Base-by-base conservation (phyloP, 2,888 invertebrate genomes). In the Bruchidius siliquastri region DNA sequence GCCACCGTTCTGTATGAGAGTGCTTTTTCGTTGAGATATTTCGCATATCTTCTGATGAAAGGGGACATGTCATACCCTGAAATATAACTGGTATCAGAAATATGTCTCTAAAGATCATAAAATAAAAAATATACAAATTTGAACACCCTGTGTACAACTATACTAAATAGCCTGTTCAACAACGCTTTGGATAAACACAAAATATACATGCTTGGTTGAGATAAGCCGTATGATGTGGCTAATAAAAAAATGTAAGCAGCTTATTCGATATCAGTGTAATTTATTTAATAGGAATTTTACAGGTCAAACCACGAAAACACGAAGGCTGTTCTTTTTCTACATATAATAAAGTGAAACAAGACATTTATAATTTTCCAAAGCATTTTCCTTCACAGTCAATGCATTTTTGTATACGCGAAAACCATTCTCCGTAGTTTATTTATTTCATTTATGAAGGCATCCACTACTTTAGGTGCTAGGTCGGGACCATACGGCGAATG, bases 21-120 rank as follows among this genome's bases (percentile, higher is more conserved):
- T 72, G 98, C 97, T 89, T 99, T 99, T 89, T 98, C 98, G 87
- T 98, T 98, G 86, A 99, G 91, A 90, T 99, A 99, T 89, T 96
- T 97, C 85, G 98, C 96, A 89, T 99, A 99, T 83, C 97, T 92
- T 86, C 98, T 91, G 86, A 99, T 98, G 88, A 97, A 99, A 81
- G 97, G 97, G 73, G 98, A 98, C 98, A 99, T 81, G 70, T 81
- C 81, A 74, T 79, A 82, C 69, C 82, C 82, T 82, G 77, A 70
- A 81, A 80, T 6, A 49, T 49, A 13, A 49, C 73, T 69, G 3
- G 13, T 49, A 71, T n/a, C 70, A 74, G 72, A 30, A 68, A 21
- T 70, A 8, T 26, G 26, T 8, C 26, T 4, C 3, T 26, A 26
- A 2, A 4, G 26, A 26, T 8, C 8, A 26, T 26, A 26, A 26